phyloP scores from a whole-genome alignment of 2,797 vertebrate species.

The Setipinna tenuifilis region DNA sequence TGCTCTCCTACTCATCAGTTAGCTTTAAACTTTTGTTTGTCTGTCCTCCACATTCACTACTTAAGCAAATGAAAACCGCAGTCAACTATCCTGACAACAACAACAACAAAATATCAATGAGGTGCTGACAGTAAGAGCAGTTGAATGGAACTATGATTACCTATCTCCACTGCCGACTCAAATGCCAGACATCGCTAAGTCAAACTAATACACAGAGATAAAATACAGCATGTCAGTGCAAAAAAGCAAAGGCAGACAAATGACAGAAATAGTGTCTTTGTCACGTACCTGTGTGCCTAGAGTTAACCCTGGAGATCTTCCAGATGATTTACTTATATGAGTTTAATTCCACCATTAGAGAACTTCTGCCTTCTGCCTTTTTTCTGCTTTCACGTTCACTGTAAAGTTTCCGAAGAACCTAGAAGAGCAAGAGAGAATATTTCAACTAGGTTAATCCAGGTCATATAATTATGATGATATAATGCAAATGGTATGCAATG shows the following conservation, averaged over 20 bases:
- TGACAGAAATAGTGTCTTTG: not conserved
- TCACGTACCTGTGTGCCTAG: not conserved
- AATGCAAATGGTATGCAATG: not conserved
- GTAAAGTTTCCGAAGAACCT: conserved; percentile 3
- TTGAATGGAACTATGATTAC: no score
- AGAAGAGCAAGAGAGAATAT: not conserved
- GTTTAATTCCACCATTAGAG: not conserved
- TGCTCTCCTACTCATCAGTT: not conserved
- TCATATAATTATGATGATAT: not conserved
- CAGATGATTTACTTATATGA: not conserved
- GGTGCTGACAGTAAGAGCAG: no score
- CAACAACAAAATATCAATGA: no score
- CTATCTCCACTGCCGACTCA: no score
- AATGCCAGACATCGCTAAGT: no score
- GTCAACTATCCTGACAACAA: not conserved
- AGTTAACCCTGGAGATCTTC: not conserved
- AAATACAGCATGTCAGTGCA: not conserved
- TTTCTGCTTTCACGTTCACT: not conserved
- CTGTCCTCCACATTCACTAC: not conserved
- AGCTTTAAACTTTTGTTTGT: not conserved
- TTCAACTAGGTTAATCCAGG: not conserved
- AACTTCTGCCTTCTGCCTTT: not conserved
- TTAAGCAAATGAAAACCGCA: not conserved
- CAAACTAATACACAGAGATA: no score
- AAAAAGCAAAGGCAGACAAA: not conserved